Evolutionary conservation across 2,797 vertebrate genomes (phyloP), one percentile per base, ranked within the genome.

Genomic region (Pterois miles): DNA sequence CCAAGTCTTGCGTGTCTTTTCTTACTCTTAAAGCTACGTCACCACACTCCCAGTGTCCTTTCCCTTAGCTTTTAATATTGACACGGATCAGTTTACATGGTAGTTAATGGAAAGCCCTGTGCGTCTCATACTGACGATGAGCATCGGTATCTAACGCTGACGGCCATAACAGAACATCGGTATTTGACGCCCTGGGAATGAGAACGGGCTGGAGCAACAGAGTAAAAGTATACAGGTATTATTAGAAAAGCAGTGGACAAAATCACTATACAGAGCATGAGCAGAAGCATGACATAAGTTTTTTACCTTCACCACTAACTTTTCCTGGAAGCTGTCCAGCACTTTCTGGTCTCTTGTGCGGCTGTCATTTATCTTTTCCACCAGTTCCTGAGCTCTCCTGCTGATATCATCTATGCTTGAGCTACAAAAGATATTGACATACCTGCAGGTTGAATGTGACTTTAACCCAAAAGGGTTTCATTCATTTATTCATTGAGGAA

Each of bases 321-420:
- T 84, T 33, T 88, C 73, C 40, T 93, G 80, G 75, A 90, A 93
- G 70, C 31, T 73, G 36, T 89, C 86, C 33, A 93, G 89, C 72
- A 89, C 63, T 46, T 86, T 82, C 69, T 90, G 88, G 79, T 94
- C 87, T 53, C 57, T 83, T 62, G 65, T 60, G 70, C 93, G 92
- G 14, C 74, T 72, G 27, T 59, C 10, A 65, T 94, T 93, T 5
- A 93, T 89, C 43, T 85, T 90, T 65, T 87, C 82, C 14, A 94
- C 82, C 58, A 88, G 38, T 20, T 86, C 80, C 70, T 92, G 81
- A 0, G 71, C 81, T 76, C 65, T 85, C n/a, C 58, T 82, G 64
- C 78, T 91, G 69, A 93, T 88, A 59, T 76, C 66, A 14, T 89
- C 80, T 34, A 92, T 76, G 43, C 14, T 56, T 48, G 63, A 72